Conservation (phyloP, 2,797 vertebrate genomes). For the Manis javanica region DNA sequence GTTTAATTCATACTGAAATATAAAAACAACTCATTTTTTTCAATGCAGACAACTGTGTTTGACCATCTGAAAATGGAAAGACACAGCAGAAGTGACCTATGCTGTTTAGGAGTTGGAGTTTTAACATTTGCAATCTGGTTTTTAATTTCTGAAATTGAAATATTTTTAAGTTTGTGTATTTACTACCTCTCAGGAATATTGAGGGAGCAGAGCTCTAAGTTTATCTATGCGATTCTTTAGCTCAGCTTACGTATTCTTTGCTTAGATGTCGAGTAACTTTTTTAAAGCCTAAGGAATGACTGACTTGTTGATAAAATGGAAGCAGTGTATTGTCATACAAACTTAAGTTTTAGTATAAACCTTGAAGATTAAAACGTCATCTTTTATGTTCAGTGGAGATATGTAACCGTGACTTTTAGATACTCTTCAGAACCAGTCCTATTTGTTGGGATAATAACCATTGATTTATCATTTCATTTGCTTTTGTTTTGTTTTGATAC, state of each 20-base stretch:
- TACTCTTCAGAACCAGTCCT: not conserved
- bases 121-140: not conserved
- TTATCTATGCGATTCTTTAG: not conserved
- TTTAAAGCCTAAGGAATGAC: conserved; percentile 5
- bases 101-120: not conserved
- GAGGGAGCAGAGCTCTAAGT: not conserved
- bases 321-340: not conserved
- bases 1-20: not conserved
- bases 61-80: not conserved
- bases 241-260: not conserved
- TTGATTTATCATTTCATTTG: conserved; percentile 27
- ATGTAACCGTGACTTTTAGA: not conserved
- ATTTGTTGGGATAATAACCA: conserved; percentile 41
- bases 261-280: not conserved
- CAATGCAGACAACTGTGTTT: not conserved
- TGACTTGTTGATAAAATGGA: not conserved
- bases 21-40: not conserved
- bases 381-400: not conserved
- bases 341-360: not conserved
- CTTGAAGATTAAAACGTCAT: not conserved
- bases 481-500: conserved; percentile 56
- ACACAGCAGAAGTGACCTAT: not conserved
- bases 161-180: not conserved
- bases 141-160: conserved; percentile 30
- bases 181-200: not conserved